These are phyloP conservation scores for Lepeophtheirus salmonis DNA, from an alignment of 1,140 invertebrate species.

Conservation along the genomic window DNA sequence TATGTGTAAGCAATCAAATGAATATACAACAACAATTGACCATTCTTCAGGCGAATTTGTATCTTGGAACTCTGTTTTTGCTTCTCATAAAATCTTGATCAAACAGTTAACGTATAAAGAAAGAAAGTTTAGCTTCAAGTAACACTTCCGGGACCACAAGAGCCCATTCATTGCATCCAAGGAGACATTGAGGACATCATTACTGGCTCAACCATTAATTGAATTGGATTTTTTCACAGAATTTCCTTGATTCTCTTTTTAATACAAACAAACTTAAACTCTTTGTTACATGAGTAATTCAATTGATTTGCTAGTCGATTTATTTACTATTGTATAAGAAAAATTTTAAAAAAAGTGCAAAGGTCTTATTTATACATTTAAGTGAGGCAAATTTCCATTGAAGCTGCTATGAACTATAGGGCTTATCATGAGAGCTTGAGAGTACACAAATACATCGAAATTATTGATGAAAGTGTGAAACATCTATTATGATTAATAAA, in stretches of 20 bases:
- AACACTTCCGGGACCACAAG: constrained; percentile 51
- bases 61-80: constrained; percentile 44
- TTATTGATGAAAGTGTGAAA: no score
- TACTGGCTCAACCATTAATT: constrained; percentile 43
- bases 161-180: constrained; percentile 72
- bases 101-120: constrained; percentile 70
- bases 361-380: no score
- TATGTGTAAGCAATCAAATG: constrained; percentile 50
- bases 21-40: constrained; percentile 58
- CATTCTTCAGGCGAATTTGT: constrained; percentile 71
- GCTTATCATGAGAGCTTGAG: no score
- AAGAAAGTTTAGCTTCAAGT: constrained; percentile 61
- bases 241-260: constrained; percentile 50
- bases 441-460: no score
- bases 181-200: constrained; percentile 50
- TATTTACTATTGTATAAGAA: no score
- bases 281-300: constrained; percentile 70
- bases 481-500: no score
- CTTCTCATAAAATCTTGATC: constrained; percentile 47
- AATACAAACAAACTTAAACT: constrained; percentile 63
- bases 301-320: constrained; percentile 65
- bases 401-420: no score
- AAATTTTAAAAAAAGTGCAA: no score
- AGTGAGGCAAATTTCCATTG: no score
- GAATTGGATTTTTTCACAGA: constrained; percentile 65